Base-by-base conservation (phyloP, 2,888 invertebrate species). In the Dryocosmus kuriphilus region DNA sequence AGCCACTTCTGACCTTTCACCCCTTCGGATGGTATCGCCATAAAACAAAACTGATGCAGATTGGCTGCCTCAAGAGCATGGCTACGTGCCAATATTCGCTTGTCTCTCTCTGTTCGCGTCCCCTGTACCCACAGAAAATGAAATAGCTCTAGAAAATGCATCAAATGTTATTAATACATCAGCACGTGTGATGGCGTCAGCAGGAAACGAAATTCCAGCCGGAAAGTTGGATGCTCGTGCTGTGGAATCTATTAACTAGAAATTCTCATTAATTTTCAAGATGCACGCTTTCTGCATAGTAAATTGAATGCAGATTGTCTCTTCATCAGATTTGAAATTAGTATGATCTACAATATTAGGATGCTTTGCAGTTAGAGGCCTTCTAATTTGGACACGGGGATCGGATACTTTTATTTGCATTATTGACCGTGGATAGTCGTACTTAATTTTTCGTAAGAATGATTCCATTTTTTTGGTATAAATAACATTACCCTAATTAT, bases 21-120 rank as follows among this genome's bases (percentile, higher is more conserved):
- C 67, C 30, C 11, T 41, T 71, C n/a, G 41, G 35, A 41, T 65
- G 38, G 24, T 41, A 32, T 30, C 38, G 57, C 57, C 22, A 57
- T 35, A 57, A 60, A 60, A 32, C 60, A 35, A 57, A 74, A 74
- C 74, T 38, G 67, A 65, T 76, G 65, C 76, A 76, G 55, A 74
- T 74, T 74, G 57, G 57, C 22, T 38, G 57, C 57, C 32, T 11
- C 60, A 57, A 30, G 27, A 74, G 57, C 24, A 32, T 38, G 62
- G 62, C 62, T 32, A 11, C n/a, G 22, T 63, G 62, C 62, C 62
- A 63, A 63, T 63, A 32, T 30, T 7, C 9, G 8, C 5, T n/a
- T 63, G 35, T 63, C 32, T 19, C 62, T 63, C 62, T 22, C 30
- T 35, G 32, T 32, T 63, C 19, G 16, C 16, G 8, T 19, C n/a